phyloP scores from a whole-genome alignment of 2,113 vertebrate genomes.

The Spilogale gracilis region DNA sequence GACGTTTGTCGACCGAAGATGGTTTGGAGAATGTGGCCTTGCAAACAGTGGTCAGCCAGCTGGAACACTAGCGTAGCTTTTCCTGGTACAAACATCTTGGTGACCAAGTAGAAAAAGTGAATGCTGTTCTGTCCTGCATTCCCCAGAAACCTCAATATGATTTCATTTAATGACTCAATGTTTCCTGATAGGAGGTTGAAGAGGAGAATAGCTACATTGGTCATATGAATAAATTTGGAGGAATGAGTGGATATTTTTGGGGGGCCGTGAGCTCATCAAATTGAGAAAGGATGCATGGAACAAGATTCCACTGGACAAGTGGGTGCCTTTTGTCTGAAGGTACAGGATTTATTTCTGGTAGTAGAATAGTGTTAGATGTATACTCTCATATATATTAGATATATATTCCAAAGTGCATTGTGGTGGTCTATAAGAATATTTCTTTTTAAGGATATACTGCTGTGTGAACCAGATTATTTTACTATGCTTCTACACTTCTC shows the following conservation, averaged over 20 bases:
- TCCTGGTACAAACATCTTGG: background rate
- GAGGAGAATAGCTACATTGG: background rate
- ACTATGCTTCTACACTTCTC: background rate
- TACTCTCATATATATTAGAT: background rate
- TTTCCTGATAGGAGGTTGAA: background rate
- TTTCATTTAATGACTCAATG: background rate
- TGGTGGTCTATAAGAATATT: background rate
- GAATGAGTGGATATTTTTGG: background rate
- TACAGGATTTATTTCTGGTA: background rate
- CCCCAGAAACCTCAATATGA: background rate
- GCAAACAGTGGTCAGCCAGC: slow-evolving; percentile 22
- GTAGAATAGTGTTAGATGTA: background rate
- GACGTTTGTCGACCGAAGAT: background rate
- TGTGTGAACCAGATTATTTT: background rate
- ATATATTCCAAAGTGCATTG: background rate
- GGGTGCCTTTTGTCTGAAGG: background rate
- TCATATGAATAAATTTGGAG: background rate
- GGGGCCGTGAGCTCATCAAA: background rate
- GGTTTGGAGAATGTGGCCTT: background rate
- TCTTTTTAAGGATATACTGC: slow-evolving; percentile 34
- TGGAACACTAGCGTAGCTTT: background rate
- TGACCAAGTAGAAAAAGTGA: background rate
- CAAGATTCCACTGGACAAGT: background rate
- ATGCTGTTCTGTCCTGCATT: background rate
- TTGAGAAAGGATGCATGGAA: background rate